Evolutionary conservation across 1,140 invertebrate genomes (phyloP).

Genomic region (Probaryconus sp.): DNA sequence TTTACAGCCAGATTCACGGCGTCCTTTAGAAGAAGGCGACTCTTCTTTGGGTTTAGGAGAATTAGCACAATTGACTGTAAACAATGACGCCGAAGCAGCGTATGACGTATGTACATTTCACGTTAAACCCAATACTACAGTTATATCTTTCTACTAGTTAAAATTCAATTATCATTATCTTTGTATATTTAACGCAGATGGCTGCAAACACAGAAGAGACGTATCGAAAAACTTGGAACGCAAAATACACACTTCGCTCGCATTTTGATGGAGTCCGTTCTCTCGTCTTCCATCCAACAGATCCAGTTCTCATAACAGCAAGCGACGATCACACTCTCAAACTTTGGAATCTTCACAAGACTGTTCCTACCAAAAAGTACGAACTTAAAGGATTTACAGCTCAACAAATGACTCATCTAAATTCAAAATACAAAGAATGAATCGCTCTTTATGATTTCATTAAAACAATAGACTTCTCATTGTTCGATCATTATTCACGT

Average conservation of each 20-base stretch:
- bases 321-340: constrained; percentile 99
- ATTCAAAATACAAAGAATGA: no score
- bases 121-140: no score
- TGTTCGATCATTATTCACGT: no score
- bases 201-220: constrained; percentile 91
- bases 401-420: no score
- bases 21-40: constrained; percentile 86
- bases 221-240: constrained; percentile 98
- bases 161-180: no score
- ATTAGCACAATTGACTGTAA: constrained; percentile 96
- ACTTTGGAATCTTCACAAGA: constrained; percentile 99
- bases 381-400: no score
- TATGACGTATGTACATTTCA: constrained; percentile 93
- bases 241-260: constrained; percentile 97
- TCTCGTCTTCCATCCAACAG: constrained; percentile 97
- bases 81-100: constrained; percentile 94
- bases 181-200: constrained; percentile 76
- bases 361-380: constrained; percentile 96
- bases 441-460: no score
- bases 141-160: no score
- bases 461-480: no score
- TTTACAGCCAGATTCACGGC: constrained; percentile 70
- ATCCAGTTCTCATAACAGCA: constrained; percentile 97
- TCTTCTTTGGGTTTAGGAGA: constrained; percentile 93
- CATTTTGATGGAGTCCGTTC: constrained; percentile 99